phyloP scores from a whole-genome alignment of 2,113 vertebrate species.

The Carollia perspicillata region DNA sequence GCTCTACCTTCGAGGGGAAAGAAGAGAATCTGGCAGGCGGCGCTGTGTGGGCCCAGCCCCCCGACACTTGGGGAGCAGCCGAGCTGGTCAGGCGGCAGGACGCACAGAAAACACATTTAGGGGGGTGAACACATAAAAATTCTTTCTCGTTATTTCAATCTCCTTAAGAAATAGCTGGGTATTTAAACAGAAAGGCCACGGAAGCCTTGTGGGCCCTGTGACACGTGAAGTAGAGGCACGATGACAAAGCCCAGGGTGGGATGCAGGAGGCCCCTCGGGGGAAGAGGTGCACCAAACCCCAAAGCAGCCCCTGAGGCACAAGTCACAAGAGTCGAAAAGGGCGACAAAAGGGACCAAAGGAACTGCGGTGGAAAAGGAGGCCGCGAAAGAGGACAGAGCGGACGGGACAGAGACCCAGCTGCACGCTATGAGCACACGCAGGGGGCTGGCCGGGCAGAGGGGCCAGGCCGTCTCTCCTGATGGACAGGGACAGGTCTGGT shows the following conservation, averaged over 20 bases:
- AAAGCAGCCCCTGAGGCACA: not conserved
- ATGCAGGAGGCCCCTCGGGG: not conserved
- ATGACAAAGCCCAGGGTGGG: too few species aligned
- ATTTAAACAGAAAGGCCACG: not conserved
- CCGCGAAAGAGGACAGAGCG: not conserved
- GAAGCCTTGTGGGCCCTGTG: accelerated
- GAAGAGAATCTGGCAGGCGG: not conserved
- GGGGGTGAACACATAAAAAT: accelerated
- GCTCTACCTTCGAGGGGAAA: not conserved
- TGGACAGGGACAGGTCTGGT: not conserved
- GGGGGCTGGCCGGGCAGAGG: not conserved
- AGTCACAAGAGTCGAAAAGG: not conserved
- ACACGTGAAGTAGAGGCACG: accelerated
- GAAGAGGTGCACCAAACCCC: not conserved
- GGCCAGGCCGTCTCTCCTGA: too few species aligned
- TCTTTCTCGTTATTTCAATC: not conserved
- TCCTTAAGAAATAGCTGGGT: not conserved
- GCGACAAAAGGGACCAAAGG: not conserved
- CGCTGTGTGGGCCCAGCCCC: too few species aligned
- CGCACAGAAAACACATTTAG: accelerated
- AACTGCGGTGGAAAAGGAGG: not conserved
- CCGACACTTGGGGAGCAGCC: too few species aligned
- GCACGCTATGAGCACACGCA: accelerated
- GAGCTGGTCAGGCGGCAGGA: too few species aligned
- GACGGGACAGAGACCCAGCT: not conserved